Percentiles rank a stretch among this genome's conserved stretches.
phyloP scores from a whole-genome alignment of 2,797 vertebrate genomes.

The Champsocephalus esox region DNA sequence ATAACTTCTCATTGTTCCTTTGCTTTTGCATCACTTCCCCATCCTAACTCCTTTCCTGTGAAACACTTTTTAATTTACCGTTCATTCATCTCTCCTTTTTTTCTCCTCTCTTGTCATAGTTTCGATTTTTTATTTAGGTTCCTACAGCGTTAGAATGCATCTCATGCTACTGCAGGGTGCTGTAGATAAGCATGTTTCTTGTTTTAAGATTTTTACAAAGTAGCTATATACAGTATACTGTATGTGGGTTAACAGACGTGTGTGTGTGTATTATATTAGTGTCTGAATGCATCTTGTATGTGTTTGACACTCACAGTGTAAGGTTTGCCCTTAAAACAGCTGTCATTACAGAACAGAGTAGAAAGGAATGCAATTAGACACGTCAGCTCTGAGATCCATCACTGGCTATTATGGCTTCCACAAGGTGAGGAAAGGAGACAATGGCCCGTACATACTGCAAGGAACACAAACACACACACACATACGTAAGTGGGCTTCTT shows the following conservation, averaged over 20 bases:
- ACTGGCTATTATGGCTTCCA: conserved; percentile 90
- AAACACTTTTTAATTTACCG: not conserved
- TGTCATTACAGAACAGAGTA: conserved; percentile 91
- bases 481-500: conserved; percentile 15
- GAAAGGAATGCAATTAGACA: conserved; percentile 94
- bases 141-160: conserved; percentile 8
- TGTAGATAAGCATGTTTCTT: conserved; percentile 29
- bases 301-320: conserved; percentile 81
- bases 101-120: not conserved
- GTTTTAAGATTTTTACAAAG: conserved; percentile 10
- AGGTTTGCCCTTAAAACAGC: conserved; percentile 90
- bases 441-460: conserved; percentile 63
- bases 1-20: not conserved
- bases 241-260: not conserved
- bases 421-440: conserved; percentile 88
- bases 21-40: not conserved
- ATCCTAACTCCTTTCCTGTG: not conserved
- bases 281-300: conserved; percentile 57
- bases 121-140: not conserved
- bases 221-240: not conserved
- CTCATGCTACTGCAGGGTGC: conserved; percentile 5
- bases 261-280: conserved; percentile 14
- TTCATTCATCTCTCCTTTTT: not conserved
- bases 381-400: conserved; percentile 91
- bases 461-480: conserved; percentile 38